Percentiles rank a stretch among this genome's conserved stretches.
phyloP scores from a whole-genome alignment of 2,888 invertebrate genomes.

The Hypsopygia costalis region DNA sequence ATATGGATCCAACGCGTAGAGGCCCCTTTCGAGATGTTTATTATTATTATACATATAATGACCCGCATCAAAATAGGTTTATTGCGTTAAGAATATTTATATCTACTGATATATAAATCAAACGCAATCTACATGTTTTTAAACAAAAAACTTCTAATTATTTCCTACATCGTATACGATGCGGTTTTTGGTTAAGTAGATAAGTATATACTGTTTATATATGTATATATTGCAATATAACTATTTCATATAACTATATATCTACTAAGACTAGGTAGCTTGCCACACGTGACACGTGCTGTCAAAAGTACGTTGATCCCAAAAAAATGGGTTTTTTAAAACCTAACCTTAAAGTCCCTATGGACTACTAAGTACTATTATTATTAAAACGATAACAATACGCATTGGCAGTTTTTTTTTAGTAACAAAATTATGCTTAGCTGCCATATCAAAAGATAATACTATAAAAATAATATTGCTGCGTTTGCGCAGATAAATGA shows the following conservation, averaged over 20 bases:
- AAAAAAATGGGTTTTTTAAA: conserved; percentile 22
- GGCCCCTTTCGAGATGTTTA: too few species aligned
- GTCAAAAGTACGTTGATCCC: conserved; percentile 36
- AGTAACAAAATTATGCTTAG: conserved; percentile 20
- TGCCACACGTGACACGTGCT: conserved; percentile 28
- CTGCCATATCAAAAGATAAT: conserved; percentile 38
- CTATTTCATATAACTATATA: conserved; percentile 26
- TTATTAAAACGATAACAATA: conserved; percentile 25
- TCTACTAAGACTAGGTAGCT: conserved; percentile 24
- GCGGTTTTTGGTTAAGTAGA: conserved; percentile 6
- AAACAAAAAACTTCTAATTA: conserved; percentile 2
- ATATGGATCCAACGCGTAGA: too few species aligned
- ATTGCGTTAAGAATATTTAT: conserved; percentile 59
- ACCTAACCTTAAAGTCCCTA: conserved; percentile 21
- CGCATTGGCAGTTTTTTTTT: conserved; percentile 35
- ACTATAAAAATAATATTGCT: conserved; percentile 36
- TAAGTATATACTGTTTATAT: not conserved
- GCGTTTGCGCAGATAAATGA: conserved; percentile 19
- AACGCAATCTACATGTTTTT: conserved; percentile 37
- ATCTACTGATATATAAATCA: conserved; percentile 67
- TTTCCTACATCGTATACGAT: not conserved
- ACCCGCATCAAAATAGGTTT: not conserved
- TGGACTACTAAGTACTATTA: conserved; percentile 12
- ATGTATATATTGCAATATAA: conserved; percentile 3
- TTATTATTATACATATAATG: too few species aligned